Percentiles rank a stretch among this genome's conserved stretches.
phyloP scores from a whole-genome alignment of 2,888 invertebrate genomes.

The Helicoverpa assulta region DNA sequence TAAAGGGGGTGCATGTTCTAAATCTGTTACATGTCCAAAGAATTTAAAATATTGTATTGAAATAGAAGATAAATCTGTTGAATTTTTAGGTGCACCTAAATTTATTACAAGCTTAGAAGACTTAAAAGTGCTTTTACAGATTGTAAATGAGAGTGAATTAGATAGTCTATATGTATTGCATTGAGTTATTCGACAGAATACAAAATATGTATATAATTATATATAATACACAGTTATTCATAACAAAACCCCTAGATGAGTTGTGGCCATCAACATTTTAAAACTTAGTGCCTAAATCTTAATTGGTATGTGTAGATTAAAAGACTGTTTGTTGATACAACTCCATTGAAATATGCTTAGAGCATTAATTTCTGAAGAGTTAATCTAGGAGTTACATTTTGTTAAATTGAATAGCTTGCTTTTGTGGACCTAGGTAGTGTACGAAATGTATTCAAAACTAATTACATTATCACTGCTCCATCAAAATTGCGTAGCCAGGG shows the following conservation, averaged over 20 bases:
- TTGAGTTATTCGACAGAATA: constrained; percentile 66
- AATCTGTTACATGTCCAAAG: constrained; percentile 84
- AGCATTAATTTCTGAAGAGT: neutral
- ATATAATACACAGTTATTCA: constrained; percentile 37
- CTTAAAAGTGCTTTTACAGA: constrained; percentile 86
- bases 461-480: too few relatives aligned
- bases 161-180: constrained; percentile 84
- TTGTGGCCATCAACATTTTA: constrained; percentile 48
- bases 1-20: constrained; percentile 76
- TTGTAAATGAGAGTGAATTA: constrained; percentile 86
- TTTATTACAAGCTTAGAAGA: constrained; percentile 85
- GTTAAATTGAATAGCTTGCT: neutral
- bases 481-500: too few relatives aligned
- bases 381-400: neutral
- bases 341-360: neutral
- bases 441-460: too few relatives aligned
- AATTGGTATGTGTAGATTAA: constrained; percentile 11
- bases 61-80: constrained; percentile 82
- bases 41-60: constrained; percentile 85
- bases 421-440: neutral
- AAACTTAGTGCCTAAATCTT: constrained; percentile 58
- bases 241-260: constrained; percentile 53
- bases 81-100: constrained; percentile 87
- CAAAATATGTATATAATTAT: constrained; percentile 56
- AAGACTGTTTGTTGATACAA: constrained; percentile 31